phyloP scores from a whole-genome alignment of 2,113 vertebrate species.

The Xenus cinereus region DNA sequence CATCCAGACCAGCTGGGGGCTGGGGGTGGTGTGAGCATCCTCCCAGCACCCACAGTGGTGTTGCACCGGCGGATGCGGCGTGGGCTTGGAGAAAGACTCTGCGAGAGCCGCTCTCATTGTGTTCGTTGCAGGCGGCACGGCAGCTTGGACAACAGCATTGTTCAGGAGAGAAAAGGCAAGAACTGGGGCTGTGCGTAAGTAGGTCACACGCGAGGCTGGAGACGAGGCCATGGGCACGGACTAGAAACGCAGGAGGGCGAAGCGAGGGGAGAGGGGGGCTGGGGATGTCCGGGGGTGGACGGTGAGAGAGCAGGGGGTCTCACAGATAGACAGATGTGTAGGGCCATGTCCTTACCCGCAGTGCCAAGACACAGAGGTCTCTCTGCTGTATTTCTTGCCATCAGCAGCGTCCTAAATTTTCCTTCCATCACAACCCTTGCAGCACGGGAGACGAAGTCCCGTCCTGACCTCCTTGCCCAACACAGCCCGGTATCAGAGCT shows the following conservation, averaged over 20 bases:
- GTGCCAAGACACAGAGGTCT: background rate
- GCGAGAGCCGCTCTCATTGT: background rate
- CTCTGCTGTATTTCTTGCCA: background rate
- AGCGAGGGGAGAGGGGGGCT: background rate
- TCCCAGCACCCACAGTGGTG: background rate
- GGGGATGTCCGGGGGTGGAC: background rate
- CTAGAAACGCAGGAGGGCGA: background rate
- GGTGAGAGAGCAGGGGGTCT: background rate
- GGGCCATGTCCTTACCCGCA: background rate
- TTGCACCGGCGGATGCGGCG: accelerated
- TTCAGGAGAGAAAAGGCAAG: background rate
- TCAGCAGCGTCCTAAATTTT: background rate
- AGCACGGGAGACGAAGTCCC: background rate
- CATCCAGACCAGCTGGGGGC: background rate
- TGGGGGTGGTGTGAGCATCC: background rate
- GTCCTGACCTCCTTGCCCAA: background rate
- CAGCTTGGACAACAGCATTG: background rate
- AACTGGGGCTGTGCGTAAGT: conserved; percentile 26
- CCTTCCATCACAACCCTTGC: too few relatives aligned
- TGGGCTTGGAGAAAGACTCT: background rate
- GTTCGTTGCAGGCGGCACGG: background rate
- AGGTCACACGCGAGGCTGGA: conserved; percentile 52
- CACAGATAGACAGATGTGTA: background rate
- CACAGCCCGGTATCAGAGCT: background rate
- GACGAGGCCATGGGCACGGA: background rate